Evolutionary conservation across 92 coral and sea anemone genomes (phyloP).

Genomic region (Porites rus): DNA sequence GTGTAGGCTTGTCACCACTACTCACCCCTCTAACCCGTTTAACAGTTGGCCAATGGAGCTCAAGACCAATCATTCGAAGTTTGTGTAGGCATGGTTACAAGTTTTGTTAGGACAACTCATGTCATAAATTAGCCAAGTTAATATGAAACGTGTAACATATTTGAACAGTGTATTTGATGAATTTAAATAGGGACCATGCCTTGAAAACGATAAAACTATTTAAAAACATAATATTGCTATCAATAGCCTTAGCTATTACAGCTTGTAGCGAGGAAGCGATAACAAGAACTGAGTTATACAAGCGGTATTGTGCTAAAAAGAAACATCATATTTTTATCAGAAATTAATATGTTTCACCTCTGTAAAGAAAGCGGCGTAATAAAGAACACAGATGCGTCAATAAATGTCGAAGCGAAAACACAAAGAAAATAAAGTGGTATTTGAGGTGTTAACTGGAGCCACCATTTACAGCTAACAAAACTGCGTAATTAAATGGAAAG

Average conservation of each 20-base stretch:
- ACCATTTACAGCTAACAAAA: slow-evolving; percentile 15
- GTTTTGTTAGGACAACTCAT: neutral
- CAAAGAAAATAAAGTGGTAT: neutral
- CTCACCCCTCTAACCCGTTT: slow-evolving; percentile 91
- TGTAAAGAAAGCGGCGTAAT: slow-evolving; percentile 8
- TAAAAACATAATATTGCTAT: neutral
- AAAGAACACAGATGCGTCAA: slow-evolving; percentile 1
- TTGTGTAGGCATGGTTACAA: slow-evolving; percentile 1
- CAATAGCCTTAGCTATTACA: neutral
- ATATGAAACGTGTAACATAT: slow-evolving; percentile 9
- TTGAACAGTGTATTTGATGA: neutral
- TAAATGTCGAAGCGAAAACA: neutral
- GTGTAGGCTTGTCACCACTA: slow-evolving; percentile 86
- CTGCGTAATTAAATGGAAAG: neutral
- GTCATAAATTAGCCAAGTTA: neutral
- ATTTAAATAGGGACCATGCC: neutral
- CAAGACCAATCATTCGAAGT: slow-evolving; percentile 57
- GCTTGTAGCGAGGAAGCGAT: neutral
- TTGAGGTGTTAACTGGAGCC: neutral
- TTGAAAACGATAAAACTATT: neutral
- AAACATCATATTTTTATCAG: too few relatives aligned
- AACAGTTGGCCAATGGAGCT: slow-evolving; percentile 76
- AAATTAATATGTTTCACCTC: slow-evolving; percentile 1
- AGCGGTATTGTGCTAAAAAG: neutral
- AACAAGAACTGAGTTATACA: neutral